Percentiles rank a stretch among this genome's conserved stretches.
phyloP scores from a whole-genome alignment of 2,797 vertebrate genomes.

The Tolypeutes matacus region DNA sequence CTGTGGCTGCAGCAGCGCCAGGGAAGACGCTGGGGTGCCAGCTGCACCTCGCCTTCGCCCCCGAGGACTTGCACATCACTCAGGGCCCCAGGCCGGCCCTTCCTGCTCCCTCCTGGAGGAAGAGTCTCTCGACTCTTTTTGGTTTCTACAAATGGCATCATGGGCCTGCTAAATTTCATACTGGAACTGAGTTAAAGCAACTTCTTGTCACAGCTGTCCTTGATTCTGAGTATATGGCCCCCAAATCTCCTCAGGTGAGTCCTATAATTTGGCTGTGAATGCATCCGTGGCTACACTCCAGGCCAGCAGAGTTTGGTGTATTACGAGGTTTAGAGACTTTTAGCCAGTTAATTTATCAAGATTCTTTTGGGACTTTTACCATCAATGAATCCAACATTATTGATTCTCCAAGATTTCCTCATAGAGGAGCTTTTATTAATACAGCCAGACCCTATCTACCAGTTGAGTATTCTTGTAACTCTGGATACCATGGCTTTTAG shows the following conservation, averaged over 20 bases:
- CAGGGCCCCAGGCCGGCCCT: conserved; percentile 88
- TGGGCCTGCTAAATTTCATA: neutral
- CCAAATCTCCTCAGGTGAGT: conserved; percentile 91
- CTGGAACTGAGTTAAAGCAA: conserved; percentile 84
- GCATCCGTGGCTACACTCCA: too few species aligned
- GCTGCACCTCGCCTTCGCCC: conserved; percentile 87
- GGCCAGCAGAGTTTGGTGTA: too few species aligned
- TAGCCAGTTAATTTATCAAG: too few species aligned
- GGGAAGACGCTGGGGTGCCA: conserved; percentile 63
- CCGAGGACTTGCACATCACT: conserved; percentile 87
- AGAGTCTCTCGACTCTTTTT: conserved; percentile 95
- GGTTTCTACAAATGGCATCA: conserved; percentile 66
- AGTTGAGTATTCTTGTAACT: conserved; percentile 92
- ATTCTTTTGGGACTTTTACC: too few species aligned
- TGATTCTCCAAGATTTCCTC: too few species aligned
- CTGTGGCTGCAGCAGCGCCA: conserved; percentile 94
- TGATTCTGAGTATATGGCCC: conserved; percentile 92
- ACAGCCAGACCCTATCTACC: conserved; percentile 95
- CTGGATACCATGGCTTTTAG: conserved; percentile 99
- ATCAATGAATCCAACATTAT: too few species aligned
- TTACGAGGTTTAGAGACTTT: conserved; percentile 92
- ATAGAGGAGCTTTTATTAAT: conserved; percentile 96
- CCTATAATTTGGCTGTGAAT: conserved; percentile 82
- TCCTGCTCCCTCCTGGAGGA: conserved; percentile 91
- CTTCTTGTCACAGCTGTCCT: conserved; percentile 92